Conservation (phyloP, 2,797 vertebrate species). For the Tamandua tetradactyla region DNA sequence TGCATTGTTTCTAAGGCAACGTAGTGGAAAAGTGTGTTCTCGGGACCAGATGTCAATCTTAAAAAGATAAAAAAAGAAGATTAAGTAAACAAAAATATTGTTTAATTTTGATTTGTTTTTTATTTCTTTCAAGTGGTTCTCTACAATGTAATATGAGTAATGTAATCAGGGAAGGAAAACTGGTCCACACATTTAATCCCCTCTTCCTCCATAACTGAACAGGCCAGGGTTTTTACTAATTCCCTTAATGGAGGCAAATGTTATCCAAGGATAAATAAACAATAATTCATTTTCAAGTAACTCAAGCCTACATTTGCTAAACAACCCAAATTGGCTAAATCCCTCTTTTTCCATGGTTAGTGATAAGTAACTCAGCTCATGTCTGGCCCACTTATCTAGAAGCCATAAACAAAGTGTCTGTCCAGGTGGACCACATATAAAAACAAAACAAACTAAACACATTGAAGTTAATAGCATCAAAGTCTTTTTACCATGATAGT, state of each 20-base stretch:
- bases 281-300: slow-evolving; percentile 27
- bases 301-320: slow-evolving; percentile 38
- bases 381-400: background rate
- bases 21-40: slow-evolving; percentile 98
- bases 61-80: background rate
- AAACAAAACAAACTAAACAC: slow-evolving; percentile 35
- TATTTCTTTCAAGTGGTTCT: slow-evolving; percentile 12
- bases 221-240: background rate
- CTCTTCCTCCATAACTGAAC: slow-evolving; percentile 11
- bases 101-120: slow-evolving; percentile 42
- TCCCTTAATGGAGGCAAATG: slow-evolving; percentile 21
- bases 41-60: slow-evolving; percentile 93
- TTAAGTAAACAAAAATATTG: slow-evolving; percentile 35
- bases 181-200: slow-evolving; percentile 19
- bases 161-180: background rate
- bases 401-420: slow-evolving; percentile 5
- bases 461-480: slow-evolving; percentile 18
- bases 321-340: slow-evolving; percentile 46
- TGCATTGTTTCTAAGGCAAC: slow-evolving; percentile 94
- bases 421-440: background rate
- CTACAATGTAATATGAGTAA: background rate
- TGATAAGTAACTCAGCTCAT: slow-evolving; percentile 33
- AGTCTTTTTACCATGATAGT: background rate
- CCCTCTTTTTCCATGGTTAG: slow-evolving; percentile 33
- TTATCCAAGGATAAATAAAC: slow-evolving; percentile 22